Base-by-base conservation (phyloP, 2,113 vertebrate species). In the Peromyscus californicus region DNA sequence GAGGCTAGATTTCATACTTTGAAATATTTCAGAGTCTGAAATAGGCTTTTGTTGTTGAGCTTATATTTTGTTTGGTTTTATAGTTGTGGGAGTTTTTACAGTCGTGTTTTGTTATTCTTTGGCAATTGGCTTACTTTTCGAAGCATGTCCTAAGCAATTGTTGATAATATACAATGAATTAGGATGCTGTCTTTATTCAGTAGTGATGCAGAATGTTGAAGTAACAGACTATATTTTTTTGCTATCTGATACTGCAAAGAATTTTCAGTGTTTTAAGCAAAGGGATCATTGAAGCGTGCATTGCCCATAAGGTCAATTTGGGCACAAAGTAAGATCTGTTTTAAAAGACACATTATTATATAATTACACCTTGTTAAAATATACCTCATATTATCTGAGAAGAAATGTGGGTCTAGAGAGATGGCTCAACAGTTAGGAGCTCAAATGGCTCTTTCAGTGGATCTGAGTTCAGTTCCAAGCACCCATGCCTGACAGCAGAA, bases 251-350 rank as follows among this genome's bases (percentile, higher is more conserved):
- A 51, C 72, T 70, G 9, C 57, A 72, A 69, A 89, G 10, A 24
- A 95, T 83, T 85, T 96, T 96, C 84, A 95, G 57, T 92, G 29
- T 91, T 90, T 88, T 39, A 89, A 90, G 33, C 51, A 94, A 65
- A 21, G 3, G 31, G 65, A 88, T 90, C 76, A 24, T 13, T 89
- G 76, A 97, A 90, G 54, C 94, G 78, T 8, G 13, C 54, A 54
- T 79, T 86, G 36, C 57, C 82, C 67, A 21, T 89, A 72, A 93
- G 39, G 57, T 74, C 84, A 65, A 70, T 63, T 95, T 75, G 48
- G 31, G 22, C 21, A 95, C 45, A 54, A 95, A 8, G 74, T 89
- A 57, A 96, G 26, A 22, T 42, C 16, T 65, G 1, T 24, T 95
- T 92, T 48, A 51, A 91, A 91, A 90, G 51, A 33, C 65, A 83